Base-by-base conservation (phyloP, 2,113 vertebrate species). In the Ictidomys tridecemlineatus region DNA sequence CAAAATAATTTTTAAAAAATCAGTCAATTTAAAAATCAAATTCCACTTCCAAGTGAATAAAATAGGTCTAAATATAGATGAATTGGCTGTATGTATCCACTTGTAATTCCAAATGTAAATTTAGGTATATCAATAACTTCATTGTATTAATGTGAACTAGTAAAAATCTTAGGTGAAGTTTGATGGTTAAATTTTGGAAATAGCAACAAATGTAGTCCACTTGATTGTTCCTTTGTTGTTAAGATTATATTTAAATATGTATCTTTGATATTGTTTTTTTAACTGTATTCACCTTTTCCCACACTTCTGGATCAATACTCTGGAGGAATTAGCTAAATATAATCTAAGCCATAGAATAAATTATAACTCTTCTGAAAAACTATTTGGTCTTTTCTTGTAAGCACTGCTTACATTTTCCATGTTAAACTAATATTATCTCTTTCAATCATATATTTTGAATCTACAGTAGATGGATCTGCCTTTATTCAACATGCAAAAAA, bases 101-200 rank as follows among this genome's bases (percentile, higher is more conserved):
- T 88, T 67, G 32, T 53, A 69, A 88, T 91, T 84, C 48, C 37
- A 94, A 74, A 77, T 14, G 78, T 34, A 42, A 91, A 91, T 9
- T 82, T 22, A 5, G 32, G 26, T 30, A 58, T 73, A 72, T 88
- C 34, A 84, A 26, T 73, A 95, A 87, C 22, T 39, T 82, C 56
- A 2, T 65, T 93, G 61, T 72, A 69, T 77, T 77, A 67, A 51
- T 92, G 14, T 42, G 5, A 80, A 39, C 42, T 39, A 93, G 58
- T n/a, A 94, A 86, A 24, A 70, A 72, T 22, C 32, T 94, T 61
- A 79, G 73, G 39, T 48, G 84, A 18, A 95, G 32, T 1, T 30
- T 91, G 10, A 84, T 91, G 76, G 26, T 61, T 90, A 89, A 56
- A 91, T 84, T 85, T 94, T 91, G 65, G 34, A 93, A 96, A 67